Conservation (phyloP, 2,888 invertebrate species). For the Pachycephus smyrnensis region DNA sequence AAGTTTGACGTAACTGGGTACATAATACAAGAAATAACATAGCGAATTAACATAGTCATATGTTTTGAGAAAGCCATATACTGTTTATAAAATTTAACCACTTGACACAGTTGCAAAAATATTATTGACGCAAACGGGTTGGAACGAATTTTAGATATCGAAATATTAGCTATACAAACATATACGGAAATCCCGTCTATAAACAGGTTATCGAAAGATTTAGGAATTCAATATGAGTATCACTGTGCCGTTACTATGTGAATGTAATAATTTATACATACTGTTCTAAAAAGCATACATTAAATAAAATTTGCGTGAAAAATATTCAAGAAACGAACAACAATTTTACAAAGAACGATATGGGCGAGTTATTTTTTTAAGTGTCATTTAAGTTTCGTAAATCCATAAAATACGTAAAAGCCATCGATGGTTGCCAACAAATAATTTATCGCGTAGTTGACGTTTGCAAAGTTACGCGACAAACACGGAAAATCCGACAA, state of each 20-base stretch:
- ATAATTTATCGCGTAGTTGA: neutral
- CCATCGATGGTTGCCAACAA: neutral
- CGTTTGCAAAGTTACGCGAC: neutral
- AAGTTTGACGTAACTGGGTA: neutral
- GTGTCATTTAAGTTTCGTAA: neutral
- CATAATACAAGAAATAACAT: neutral
- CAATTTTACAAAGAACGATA: neutral
- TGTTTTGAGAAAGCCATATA: neutral
- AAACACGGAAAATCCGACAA: neutral
- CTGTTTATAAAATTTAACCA: neutral
- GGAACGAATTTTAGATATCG: neutral
- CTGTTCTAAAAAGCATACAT: neutral
- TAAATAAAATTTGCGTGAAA: neutral
- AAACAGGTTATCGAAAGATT: neutral
- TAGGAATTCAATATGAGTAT: neutral
- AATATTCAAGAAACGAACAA: neutral
- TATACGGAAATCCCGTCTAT: neutral
- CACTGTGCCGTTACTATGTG: neutral
- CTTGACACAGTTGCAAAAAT: neutral
- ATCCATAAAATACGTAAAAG: neutral
- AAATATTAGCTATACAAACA: neutral
- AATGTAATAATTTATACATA: neutral
- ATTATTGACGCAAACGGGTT: neutral
- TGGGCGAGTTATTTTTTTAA: neutral
- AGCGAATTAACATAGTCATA: neutral